Evolutionary conservation across 2,113 vertebrate genomes (phyloP).

Genomic region (Scomber scombrus): DNA sequence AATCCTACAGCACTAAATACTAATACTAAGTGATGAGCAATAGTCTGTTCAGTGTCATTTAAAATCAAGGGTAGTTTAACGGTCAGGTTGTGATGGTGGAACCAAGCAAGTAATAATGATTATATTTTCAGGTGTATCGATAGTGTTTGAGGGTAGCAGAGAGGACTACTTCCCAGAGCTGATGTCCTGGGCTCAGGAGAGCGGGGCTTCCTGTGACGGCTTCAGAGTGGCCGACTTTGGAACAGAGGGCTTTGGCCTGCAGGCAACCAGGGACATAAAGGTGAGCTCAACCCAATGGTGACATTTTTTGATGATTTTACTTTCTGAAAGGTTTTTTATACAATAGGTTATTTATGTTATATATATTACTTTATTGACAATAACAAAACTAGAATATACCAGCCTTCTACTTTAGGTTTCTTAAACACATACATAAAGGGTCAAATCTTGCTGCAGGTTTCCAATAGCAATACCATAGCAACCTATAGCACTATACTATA

Average conservation of each 20-base stretch:
- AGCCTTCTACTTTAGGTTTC: too few relatives aligned
- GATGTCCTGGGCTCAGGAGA: constrained; percentile 93
- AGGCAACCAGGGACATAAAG: constrained; percentile 95
- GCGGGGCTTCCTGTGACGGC: constrained; percentile 91
- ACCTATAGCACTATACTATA: neutral
- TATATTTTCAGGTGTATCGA: constrained; percentile 88
- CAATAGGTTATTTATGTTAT: too few relatives aligned
- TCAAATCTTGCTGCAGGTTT: too few relatives aligned
- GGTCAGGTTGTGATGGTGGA: neutral
- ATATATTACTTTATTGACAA: too few relatives aligned
- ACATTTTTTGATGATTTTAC: too few relatives aligned
- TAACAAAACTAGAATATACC: too few relatives aligned
- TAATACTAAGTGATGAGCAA: neutral
- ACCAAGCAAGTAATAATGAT: neutral
- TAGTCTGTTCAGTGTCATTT: neutral
- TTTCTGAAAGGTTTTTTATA: too few relatives aligned
- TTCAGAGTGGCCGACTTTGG: constrained; percentile 93
- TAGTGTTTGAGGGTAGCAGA: constrained; percentile 93
- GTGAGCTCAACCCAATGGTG: constrained; percentile 57
- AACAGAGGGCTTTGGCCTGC: constrained; percentile 93
- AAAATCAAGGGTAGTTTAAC: neutral
- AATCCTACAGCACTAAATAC: too few relatives aligned
- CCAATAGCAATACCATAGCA: too few relatives aligned
- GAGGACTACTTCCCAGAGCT: constrained; percentile 93
- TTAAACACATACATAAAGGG: too few relatives aligned